Percentiles rank a stretch among this genome's conserved stretches.
phyloP scores from a whole-genome alignment of 2,113 vertebrate genomes.

The Pristiophorus japonicus region DNA sequence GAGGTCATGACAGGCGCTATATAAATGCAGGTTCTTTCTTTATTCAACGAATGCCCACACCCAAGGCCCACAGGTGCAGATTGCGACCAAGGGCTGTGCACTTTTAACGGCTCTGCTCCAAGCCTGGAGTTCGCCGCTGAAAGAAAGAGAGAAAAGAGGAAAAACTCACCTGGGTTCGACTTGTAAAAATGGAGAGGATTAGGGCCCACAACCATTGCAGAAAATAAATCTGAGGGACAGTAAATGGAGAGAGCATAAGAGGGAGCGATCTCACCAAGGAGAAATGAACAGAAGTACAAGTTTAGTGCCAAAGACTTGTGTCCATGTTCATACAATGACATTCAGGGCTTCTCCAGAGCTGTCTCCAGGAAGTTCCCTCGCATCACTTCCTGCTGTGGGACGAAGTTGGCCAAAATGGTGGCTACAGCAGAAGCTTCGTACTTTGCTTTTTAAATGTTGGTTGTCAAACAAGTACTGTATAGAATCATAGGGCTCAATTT shows the following conservation, averaged over 20 bases:
- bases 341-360: not conserved
- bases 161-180: not conserved
- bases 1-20: not conserved
- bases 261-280: not conserved
- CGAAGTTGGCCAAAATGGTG: not conserved
- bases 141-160: not conserved
- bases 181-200: not conserved
- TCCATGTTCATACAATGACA: not conserved
- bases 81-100: not conserved
- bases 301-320: not conserved
- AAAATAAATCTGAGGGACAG: conserved; percentile 19
- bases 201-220: not conserved
- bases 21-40: not conserved
- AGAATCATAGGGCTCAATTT: too few relatives aligned
- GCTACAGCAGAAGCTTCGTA: not conserved
- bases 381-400: not conserved
- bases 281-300: not conserved
- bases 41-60: not conserved
- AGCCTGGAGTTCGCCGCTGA: not conserved
- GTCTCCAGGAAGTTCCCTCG: not conserved
- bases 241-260: not conserved
- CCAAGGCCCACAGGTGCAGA: not conserved
- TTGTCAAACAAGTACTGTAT: not conserved
- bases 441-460: not conserved
- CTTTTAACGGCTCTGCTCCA: not conserved